phyloP scores from a whole-genome alignment of 1,140 invertebrate species.

The Stegodyphus dumicola region DNA sequence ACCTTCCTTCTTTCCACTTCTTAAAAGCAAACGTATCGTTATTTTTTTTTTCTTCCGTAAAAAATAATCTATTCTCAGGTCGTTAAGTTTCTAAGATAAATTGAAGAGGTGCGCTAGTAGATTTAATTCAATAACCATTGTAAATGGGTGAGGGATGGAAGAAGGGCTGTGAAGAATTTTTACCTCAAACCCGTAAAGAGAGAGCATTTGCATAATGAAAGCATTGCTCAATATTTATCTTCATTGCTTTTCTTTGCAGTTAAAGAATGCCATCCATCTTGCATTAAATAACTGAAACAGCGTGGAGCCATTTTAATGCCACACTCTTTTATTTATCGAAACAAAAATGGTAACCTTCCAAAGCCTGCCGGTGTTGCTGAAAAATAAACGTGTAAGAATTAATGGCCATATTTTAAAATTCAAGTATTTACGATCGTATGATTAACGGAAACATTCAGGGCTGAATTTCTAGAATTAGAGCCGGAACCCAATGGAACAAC shows the following conservation, averaged over 20 bases:
- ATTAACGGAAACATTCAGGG: no score
- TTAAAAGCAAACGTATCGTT: not conserved
- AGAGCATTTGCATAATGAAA: conserved; percentile 49
- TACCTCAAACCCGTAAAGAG: conserved; percentile 6
- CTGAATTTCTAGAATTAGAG: no score
- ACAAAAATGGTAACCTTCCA: no score
- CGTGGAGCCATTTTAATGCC: no score
- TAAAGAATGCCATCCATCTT: conserved; percentile 29
- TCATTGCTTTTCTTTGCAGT: conserved; percentile 32
- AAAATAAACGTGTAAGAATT: no score
- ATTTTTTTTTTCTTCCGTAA: not conserved
- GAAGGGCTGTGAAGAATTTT: not conserved
- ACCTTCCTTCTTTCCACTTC: not conserved
- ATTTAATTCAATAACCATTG: conserved; percentile 51
- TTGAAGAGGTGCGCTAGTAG: conserved; percentile 23
- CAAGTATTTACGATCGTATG: no score
- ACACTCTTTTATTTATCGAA: no score
- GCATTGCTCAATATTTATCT: conserved; percentile 55
- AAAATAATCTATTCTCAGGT: not conserved
- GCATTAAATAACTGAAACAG: not conserved
- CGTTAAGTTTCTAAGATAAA: conserved; percentile 29
- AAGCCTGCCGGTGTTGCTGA: no score
- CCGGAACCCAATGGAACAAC: no score
- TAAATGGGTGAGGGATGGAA: not conserved
- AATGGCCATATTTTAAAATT: no score